These are phyloP conservation scores for Musca vetustissima DNA, from an alignment of 1,140 invertebrate genomes.

Conservation along the genomic window DNA sequence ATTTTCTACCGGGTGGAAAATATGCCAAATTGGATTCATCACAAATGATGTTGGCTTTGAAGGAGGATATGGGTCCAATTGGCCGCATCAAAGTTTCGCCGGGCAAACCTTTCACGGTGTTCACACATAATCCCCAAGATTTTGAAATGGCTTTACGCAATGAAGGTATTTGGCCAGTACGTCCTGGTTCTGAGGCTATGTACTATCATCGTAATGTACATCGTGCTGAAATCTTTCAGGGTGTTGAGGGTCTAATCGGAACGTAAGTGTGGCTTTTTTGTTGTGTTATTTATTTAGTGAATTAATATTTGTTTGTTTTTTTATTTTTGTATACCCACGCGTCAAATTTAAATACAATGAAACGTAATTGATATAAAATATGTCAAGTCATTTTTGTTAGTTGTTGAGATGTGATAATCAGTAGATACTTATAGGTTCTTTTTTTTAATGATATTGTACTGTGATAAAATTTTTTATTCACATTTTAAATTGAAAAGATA, in stretches of 20 bases:
- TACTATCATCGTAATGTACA: slow-evolving; percentile 39
- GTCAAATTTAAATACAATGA: neutral
- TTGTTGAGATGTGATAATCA: too few species aligned
- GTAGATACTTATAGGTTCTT: too few species aligned
- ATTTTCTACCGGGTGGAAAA: slow-evolving; percentile 46
- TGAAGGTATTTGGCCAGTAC: slow-evolving; percentile 45
- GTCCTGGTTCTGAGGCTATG: slow-evolving; percentile 38
- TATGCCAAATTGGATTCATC: slow-evolving; percentile 32
- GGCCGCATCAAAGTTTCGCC: slow-evolving; percentile 37
- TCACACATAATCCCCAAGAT: slow-evolving; percentile 46
- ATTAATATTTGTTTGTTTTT: neutral
- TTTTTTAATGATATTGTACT: too few species aligned
- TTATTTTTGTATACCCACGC: neutral
- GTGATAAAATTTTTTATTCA: too few species aligned
- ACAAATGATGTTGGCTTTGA: slow-evolving; percentile 27
- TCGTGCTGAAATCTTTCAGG: slow-evolving; percentile 39
- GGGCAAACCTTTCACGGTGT: slow-evolving; percentile 34
- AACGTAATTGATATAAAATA: neutral
- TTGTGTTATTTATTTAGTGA: neutral
- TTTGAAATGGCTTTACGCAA: slow-evolving; percentile 43
- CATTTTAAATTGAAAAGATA: too few species aligned
- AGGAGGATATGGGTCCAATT: slow-evolving; percentile 40
- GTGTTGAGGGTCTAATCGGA: slow-evolving; percentile 35
- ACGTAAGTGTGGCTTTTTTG: slow-evolving; percentile 34
- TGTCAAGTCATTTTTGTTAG: too few species aligned